Conservation (phyloP, 2,113 vertebrate species). For the Thunnus maccoyii region DNA sequence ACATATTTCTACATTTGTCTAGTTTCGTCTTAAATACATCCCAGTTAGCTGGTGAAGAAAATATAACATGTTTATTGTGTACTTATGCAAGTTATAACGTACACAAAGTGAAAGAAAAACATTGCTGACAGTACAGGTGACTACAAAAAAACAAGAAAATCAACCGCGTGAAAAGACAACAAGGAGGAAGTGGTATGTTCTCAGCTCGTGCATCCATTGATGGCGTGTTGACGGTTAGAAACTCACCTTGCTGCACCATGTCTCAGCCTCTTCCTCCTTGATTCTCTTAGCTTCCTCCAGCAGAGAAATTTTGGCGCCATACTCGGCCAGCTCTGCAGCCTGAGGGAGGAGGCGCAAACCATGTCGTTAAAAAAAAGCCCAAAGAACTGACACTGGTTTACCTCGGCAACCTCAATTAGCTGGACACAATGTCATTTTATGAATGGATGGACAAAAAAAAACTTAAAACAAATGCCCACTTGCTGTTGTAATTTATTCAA, state of each 20-base stretch:
- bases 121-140: neutral
- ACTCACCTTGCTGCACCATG: conserved; percentile 92
- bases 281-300: conserved; percentile 89
- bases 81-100: too few species aligned
- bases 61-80: too few species aligned
- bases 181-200: neutral
- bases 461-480: too few species aligned
- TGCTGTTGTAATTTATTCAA: too few species aligned
- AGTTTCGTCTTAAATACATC: too few species aligned
- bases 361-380: neutral
- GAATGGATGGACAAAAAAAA: conserved; percentile 21
- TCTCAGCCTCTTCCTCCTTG: conserved; percentile 91
- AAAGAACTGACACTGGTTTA: neutral
- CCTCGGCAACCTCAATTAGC: neutral
- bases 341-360: conserved; percentile 63
- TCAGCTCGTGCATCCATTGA: too few species aligned
- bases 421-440: neutral
- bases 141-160: neutral
- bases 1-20: too few species aligned
- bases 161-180: too few species aligned
- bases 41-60: too few species aligned
- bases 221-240: neutral
- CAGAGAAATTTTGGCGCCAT: conserved; percentile 88
- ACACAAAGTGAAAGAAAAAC: neutral
- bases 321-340: conserved; percentile 93